Conservation (phyloP, 2,113 vertebrate genomes). For the Todiramphus saurophagus region DNA sequence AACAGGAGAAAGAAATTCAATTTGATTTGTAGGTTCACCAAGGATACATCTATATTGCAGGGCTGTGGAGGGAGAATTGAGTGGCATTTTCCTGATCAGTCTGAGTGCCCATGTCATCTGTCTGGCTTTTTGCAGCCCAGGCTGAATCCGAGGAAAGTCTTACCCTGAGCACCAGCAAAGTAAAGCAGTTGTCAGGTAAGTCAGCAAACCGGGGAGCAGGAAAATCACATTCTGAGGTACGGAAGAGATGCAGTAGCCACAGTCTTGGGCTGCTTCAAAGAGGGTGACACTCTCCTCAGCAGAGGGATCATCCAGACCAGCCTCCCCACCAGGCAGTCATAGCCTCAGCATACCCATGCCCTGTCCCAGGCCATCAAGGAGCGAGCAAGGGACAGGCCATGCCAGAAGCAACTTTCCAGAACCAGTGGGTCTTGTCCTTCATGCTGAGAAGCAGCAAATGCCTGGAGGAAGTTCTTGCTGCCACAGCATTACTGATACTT, state of each 20-base stretch:
- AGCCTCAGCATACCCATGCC: not conserved
- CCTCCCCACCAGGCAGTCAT: not conserved
- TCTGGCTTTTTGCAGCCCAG: not conserved
- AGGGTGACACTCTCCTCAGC: not conserved
- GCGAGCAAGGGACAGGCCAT: not conserved
- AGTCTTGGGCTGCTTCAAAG: not conserved
- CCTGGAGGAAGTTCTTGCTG: not conserved
- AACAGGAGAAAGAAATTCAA: constrained; percentile 10
- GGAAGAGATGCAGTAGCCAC: not conserved
- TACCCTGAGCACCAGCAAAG: not conserved
- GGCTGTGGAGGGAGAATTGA: not conserved
- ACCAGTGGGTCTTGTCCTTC: not conserved
- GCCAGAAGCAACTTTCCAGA: not conserved
- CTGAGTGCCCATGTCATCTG: not conserved
- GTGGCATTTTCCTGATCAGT: not conserved
- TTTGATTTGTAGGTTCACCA: constrained; percentile 20
- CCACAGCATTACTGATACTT: not conserved
- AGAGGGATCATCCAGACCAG: not conserved
- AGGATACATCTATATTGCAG: constrained; percentile 18
- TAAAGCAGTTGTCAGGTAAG: not conserved
- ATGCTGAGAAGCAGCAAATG: not conserved
- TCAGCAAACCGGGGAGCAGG: not conserved
- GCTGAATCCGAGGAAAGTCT: not conserved
- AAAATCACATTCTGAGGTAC: not conserved
- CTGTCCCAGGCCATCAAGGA: not conserved